Evolutionary conservation across 1,140 invertebrate species (phyloP), one percentile per base, ranked within the genome.

Genomic region (Hyles euphorbiae): DNA sequence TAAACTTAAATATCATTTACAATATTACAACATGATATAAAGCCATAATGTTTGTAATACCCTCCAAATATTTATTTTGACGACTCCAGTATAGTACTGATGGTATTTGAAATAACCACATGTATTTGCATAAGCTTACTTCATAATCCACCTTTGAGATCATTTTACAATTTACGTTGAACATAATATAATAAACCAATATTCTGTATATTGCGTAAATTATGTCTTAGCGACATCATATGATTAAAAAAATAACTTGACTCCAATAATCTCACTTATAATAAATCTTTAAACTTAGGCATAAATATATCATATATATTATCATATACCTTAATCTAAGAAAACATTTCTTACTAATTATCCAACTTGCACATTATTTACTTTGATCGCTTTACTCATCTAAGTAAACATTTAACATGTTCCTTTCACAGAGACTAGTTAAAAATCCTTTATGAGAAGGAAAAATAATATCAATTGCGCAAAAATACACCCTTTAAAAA

Each of bases 251-350:
- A 57, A 55, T 55, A 55, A 55, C 8, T 52, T 32, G 52, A 9
- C 34, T 55, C 44, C 62, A 67, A 67, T 69, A 70, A 72, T 70
- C 67, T 70, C 67, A 70, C 68, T 67, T 67, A 67, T 59, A 67
- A 61, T 57, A 65, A 63, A 54, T 52, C 59, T 60, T 67, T 54
- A 65, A 72, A 34, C 51, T 53, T 36, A 33, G 10, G 10, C 34
- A 32, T 33, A 32, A 7, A 53, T 11, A 53, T 53, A 53, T 53
- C 40, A 53, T 48, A 11, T 48, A 48, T 22, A 10, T 12, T 48
- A 11, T 46, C 11, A 46, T 9, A 6, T 5, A 46, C 44, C 44
- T 46, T 11, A 12, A 48, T 12, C 22, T 48, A 11, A 48, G 22
- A 48, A 48, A 48, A 48, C 22, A 48, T 48, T 22, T 48, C 22